Conservation (phyloP, 1,140 invertebrate species). For the Globodera ellingtonae region DNA sequence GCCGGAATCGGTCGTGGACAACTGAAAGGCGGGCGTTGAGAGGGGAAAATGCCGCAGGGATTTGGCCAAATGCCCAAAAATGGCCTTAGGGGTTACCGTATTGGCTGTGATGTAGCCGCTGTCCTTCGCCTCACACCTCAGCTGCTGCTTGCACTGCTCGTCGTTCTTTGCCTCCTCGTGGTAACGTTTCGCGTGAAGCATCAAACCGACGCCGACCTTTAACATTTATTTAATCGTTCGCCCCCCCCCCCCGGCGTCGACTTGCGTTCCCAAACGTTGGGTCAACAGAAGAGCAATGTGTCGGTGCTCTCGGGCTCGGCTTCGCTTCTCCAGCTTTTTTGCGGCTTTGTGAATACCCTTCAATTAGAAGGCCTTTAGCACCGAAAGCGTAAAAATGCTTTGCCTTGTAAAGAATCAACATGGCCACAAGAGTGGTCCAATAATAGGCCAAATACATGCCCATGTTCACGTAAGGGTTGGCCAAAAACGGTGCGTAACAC, state of each 20-base stretch:
- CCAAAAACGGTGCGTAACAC: slow-evolving; percentile 62
- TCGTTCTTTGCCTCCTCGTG: slow-evolving; percentile 16
- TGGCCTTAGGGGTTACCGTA: slow-evolving; percentile 22
- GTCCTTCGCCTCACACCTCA: slow-evolving; percentile 38
- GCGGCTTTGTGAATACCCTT: slow-evolving; percentile 65
- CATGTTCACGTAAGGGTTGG: slow-evolving; percentile 66
- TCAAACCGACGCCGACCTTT: slow-evolving; percentile 62
- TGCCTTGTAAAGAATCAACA: slow-evolving; percentile 65
- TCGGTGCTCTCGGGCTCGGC: slow-evolving; percentile 63
- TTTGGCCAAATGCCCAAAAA: slow-evolving; percentile 8
- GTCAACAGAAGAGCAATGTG: slow-evolving; percentile 63
- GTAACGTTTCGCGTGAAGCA: slow-evolving; percentile 54
- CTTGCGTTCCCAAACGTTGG: slow-evolving; percentile 63
- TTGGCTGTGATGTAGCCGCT: slow-evolving; percentile 50
- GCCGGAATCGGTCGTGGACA: slow-evolving; percentile 19
- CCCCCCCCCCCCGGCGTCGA: slow-evolving; percentile 25
- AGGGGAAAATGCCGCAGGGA: no score
- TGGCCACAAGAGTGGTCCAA: slow-evolving; percentile 63
- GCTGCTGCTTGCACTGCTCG: slow-evolving; percentile 20
- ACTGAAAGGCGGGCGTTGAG: neutral
- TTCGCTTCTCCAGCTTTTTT: slow-evolving; percentile 64
- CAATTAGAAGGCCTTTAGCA: slow-evolving; percentile 25
- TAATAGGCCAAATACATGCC: slow-evolving; percentile 65
- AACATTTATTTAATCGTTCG: slow-evolving; percentile 26
- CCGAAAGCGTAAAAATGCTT: slow-evolving; percentile 26